Base-by-base conservation (phyloP, 2,113 vertebrate species). In the Danionella cerebrum region DNA sequence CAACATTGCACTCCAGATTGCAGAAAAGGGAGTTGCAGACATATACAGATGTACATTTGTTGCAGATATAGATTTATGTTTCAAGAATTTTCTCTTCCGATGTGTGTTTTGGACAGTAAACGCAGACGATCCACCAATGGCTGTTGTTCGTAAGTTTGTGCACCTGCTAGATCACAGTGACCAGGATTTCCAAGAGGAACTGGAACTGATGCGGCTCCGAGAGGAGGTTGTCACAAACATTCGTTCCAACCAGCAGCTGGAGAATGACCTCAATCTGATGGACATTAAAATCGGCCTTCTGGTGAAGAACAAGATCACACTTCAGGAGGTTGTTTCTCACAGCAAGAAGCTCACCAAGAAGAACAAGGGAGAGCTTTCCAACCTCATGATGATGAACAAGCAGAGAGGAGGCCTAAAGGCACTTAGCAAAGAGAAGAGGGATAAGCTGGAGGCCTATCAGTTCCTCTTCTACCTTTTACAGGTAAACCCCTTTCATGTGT, bases 381-480 rank as follows among this genome's bases (percentile, higher is more conserved):
- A 98, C 76, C 94, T 98, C 90, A 97, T 98, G 95, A 96, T 95
- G 93, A 86, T 97, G 78, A 97, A 94, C 79, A 98, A 97, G 78
- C 95, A 97, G 73, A 90, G 84, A 13, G 96, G 96, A 10, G 96
- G 96, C 9, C 87, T 98, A 65, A 98, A 98, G 87, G 95, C 95
- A 5, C 73, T 98, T 65, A 98, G 96, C 85, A 98, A 98, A 78
- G 96, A 98, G 83, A 98, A 98, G 83, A 85, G 96, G 52, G 82
- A 94, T 64, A 98, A 95, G 53, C 76, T 98, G 79, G 95, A 98
- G 60, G 96, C 96, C 2, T 98, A 98, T 78, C 96, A 98, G 79
- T 89, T 93, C 67, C 89, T 98, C 3, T 98, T 98, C 66, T 98
- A 98, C 73, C 80, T 98, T 3, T 57, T 98, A 70, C 96, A 98